Evolutionary conservation across 2,113 vertebrate genomes (phyloP).

Genomic region (Cololabis saira): DNA sequence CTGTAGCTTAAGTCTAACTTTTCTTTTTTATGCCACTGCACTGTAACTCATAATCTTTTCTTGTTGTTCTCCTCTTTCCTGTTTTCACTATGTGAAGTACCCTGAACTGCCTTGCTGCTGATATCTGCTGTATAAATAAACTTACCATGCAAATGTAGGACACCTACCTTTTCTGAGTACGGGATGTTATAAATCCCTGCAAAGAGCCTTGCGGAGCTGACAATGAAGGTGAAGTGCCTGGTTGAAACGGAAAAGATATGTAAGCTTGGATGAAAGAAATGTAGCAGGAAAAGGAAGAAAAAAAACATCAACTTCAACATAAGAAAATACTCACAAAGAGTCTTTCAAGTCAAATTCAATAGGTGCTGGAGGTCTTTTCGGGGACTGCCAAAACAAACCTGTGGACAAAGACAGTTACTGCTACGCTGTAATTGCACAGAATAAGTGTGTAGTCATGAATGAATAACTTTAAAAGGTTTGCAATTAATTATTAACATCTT

Average conservation of each 20-base stretch:
- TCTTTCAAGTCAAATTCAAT: slow-evolving; percentile 92
- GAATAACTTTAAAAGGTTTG: background rate
- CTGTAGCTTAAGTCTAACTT: too few species aligned
- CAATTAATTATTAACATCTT: slow-evolving; percentile 70
- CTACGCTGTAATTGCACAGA: background rate
- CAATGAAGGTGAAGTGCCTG: slow-evolving; percentile 93
- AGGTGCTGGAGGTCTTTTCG: slow-evolving; percentile 94
- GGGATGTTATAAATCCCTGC: slow-evolving; percentile 89
- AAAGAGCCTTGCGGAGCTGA: slow-evolving; percentile 90
- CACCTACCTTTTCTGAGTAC: slow-evolving; percentile 87
- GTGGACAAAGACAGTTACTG: slow-evolving; percentile 9
- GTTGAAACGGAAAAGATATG: slow-evolving; percentile 41
- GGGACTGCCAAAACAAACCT: slow-evolving; percentile 99
- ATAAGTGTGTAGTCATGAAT: background rate
- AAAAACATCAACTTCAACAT: background rate
- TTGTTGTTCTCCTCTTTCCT: too few species aligned
- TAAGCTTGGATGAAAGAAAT: background rate
- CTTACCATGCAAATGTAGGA: background rate
- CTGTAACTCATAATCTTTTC: too few species aligned
- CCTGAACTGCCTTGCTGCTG: too few species aligned
- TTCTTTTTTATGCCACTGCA: too few species aligned
- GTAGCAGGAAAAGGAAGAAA: background rate
- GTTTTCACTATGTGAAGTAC: too few species aligned
- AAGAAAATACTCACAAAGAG: slow-evolving; percentile 87
- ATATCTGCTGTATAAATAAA: background rate